Percentiles rank a stretch among this genome's conserved stretches.
These are phyloP conservation scores for Anser cygnoides DNA, from an alignment of 2,113 vertebrate species.

Conservation along the genomic window DNA sequence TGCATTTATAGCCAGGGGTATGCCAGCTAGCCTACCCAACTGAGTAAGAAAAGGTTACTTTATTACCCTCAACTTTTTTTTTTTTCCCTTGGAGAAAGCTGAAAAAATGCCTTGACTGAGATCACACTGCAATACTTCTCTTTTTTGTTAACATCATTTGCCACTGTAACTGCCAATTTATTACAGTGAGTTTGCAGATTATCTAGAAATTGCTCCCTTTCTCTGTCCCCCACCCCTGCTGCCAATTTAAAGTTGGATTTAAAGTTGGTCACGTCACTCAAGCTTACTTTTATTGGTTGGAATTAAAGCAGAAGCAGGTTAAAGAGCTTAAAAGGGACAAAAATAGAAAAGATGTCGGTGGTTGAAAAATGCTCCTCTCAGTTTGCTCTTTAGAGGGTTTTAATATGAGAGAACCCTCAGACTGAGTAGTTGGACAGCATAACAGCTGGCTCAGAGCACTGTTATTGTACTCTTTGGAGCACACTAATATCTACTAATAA, in stretches of 20 bases:
- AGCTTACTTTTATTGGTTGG: constrained; percentile 64
- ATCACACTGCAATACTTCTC: neutral
- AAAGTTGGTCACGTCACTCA: constrained; percentile 27
- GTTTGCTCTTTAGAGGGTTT: constrained; percentile 59
- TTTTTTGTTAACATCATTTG: neutral
- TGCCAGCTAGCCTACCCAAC: neutral
- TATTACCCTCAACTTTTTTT: neutral
- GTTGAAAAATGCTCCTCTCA: constrained; percentile 58
- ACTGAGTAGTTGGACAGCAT: neutral
- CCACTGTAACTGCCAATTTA: neutral
- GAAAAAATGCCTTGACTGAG: neutral
- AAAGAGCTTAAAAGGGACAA: constrained; percentile 70
- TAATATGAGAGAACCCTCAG: neutral
- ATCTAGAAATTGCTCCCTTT: neutral
- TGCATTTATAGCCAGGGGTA: neutral
- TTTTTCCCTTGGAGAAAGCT: neutral
- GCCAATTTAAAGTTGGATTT: constrained; percentile 39
- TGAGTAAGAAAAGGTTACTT: neutral
- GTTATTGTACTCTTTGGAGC: neutral
- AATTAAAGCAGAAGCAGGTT: constrained; percentile 66
- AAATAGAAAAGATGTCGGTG: constrained; percentile 66
- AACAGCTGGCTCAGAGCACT: neutral
- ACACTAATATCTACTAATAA: neutral
- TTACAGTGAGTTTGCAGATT: neutral
- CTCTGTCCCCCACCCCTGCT: neutral